Evolutionary conservation across 2,113 vertebrate species (phyloP).

Genomic region (Micronisus gabar): DNA sequence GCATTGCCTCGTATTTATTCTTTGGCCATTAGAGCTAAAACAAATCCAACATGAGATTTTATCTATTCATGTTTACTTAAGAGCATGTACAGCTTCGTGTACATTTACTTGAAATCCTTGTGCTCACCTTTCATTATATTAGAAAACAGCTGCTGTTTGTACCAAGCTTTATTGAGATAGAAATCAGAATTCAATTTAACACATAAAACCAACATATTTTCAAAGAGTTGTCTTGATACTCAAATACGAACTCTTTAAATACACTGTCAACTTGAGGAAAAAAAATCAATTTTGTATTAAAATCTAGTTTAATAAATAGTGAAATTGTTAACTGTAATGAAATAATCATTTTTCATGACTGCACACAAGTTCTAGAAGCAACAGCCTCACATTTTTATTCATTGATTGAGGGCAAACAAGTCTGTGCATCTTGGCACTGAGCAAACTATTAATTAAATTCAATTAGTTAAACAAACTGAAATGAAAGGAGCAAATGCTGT

Average conservation of each 20-base stretch:
- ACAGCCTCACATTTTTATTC: neutral
- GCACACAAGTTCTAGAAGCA: neutral
- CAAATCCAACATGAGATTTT: neutral
- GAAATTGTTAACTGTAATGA: neutral
- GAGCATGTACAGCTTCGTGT: neutral
- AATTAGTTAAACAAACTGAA: neutral
- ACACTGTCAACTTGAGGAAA: neutral
- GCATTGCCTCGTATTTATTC: neutral
- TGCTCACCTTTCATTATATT: neutral
- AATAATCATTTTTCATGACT: neutral
- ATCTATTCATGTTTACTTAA: neutral
- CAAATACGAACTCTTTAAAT: conserved; percentile 2
- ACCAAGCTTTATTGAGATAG: neutral
- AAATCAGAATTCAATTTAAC: neutral
- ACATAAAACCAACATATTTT: neutral
- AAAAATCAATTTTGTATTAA: conserved; percentile 36
- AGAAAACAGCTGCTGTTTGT: neutral
- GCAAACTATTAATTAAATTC: neutral
- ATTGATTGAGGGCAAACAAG: neutral
- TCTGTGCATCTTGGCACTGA: neutral
- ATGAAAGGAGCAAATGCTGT: neutral
- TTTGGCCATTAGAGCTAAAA: neutral
- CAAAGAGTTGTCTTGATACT: neutral
- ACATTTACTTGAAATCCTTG: neutral
- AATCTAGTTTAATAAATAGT: neutral